Conservation (phyloP, 2,113 vertebrate species). For the Ornithorhynchus anatinus region DNA sequence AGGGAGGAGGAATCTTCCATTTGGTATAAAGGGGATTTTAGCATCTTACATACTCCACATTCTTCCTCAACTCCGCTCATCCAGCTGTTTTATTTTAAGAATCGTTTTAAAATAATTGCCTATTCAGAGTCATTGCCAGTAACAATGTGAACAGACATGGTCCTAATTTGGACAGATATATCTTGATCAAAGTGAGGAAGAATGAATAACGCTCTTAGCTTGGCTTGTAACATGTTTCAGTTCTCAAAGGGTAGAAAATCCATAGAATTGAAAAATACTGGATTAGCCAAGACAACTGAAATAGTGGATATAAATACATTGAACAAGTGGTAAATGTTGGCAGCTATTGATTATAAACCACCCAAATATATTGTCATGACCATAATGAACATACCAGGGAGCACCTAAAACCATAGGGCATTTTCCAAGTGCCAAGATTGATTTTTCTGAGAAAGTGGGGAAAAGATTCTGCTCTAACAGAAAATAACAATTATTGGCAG, state of each 20-base stretch:
- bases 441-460: constrained; percentile 45
- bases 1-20: neutral
- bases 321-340: neutral
- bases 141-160: constrained; percentile 38
- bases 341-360: constrained; percentile 26
- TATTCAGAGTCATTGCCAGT: constrained; percentile 39
- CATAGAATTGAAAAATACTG: constrained; percentile 1
- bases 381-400: constrained; percentile 8
- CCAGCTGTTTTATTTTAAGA: constrained; percentile 63
- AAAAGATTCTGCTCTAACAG: constrained; percentile 40
- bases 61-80: constrained; percentile 40
- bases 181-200: constrained; percentile 46
- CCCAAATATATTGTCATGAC: constrained; percentile 4
- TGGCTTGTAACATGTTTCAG: constrained; percentile 33
- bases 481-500: constrained; percentile 40
- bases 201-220: constrained; percentile 38
- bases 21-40: constrained; percentile 32
- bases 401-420: constrained; percentile 17
- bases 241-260: constrained; percentile 28
- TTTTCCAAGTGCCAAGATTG: constrained; percentile 15
- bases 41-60: constrained; percentile 33
- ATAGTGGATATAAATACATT: neutral
- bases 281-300: neutral
- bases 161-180: constrained; percentile 56
- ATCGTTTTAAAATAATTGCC: constrained; percentile 52